Percentiles rank a stretch among this genome's conserved stretches.
These are phyloP conservation scores for Phrixothrix hirtus DNA, from an alignment of 2,888 invertebrate species.

Conservation along the genomic window DNA sequence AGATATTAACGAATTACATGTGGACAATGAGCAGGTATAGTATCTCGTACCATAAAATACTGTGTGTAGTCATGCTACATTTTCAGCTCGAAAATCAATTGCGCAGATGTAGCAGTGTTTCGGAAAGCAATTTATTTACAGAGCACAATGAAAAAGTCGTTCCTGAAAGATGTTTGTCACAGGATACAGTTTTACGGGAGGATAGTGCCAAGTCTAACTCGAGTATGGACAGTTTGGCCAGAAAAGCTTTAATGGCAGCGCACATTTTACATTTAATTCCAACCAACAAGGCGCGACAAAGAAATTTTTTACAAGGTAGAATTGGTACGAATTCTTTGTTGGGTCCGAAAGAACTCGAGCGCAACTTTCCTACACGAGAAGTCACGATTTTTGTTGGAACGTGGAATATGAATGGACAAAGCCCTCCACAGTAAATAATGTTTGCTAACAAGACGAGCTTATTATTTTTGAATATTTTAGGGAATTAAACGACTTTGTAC, in stretches of 20 bases:
- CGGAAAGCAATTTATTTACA: conserved; percentile 45
- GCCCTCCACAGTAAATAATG: conserved; percentile 71
- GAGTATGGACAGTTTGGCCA: conserved; percentile 70
- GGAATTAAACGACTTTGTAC: conserved; percentile 86
- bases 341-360: conserved; percentile 82
- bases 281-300: conserved; percentile 78
- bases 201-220: conserved; percentile 33
- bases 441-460: conserved; percentile 14
- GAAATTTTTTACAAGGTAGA: conserved; percentile 80
- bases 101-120: conserved; percentile 50
- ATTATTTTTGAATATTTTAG: conserved; percentile 56
- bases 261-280: conserved; percentile 82
- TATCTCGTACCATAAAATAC: no score
- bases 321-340: conserved; percentile 80
- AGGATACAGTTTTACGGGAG: conserved; percentile 51
- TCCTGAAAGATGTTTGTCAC: conserved; percentile 50
- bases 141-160: conserved; percentile 39
- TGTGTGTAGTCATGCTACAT: no score
- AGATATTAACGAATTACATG: conserved; percentile 32
- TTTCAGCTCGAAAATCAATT: no score
- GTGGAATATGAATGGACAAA: conserved; percentile 97
- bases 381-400: conserved; percentile 88
- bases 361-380: conserved; percentile 83
- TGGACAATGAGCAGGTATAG: conserved; percentile 6
- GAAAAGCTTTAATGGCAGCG: conserved; percentile 76